A percentile compares a stretch with the other conserved stretches of the same genome.
Conservation (phyloP, 2,888 invertebrate genomes). For the Synanthedon formicaeformis region DNA sequence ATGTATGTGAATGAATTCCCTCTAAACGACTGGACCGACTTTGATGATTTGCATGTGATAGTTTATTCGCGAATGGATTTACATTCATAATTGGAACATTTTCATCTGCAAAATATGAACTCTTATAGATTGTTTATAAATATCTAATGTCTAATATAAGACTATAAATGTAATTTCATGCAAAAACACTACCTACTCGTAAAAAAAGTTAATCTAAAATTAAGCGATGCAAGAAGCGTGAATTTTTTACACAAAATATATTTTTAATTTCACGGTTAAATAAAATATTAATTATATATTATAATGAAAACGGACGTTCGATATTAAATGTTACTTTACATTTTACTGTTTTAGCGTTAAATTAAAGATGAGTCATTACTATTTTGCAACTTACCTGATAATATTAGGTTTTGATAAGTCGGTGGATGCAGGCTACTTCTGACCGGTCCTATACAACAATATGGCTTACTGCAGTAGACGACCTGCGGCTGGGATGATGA, state of each 20-base stretch:
- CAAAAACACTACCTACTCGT: not conserved
- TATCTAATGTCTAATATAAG: not conserved
- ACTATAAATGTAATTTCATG: not conserved
- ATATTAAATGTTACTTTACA: not conserved
- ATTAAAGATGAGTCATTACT: not conserved
- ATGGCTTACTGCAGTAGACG: no score
- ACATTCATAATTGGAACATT: no score
- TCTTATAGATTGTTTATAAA: not conserved
- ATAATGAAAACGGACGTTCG: constrained; percentile 7
- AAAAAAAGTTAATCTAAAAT: not conserved
- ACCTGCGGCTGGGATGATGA: no score
- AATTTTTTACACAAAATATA: constrained; percentile 27
- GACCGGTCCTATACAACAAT: no score
- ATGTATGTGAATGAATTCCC: no score
- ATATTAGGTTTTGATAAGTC: no score
- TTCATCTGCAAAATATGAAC: no score
- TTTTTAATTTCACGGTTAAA: constrained; percentile 44
- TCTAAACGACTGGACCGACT: no score
- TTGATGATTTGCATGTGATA: no score
- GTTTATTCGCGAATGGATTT: no score
- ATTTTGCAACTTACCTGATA: no score
- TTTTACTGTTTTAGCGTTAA: not conserved
- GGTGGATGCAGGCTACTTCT: no score
- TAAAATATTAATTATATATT: constrained; percentile 34
- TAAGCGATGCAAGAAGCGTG: constrained; percentile 13